Evolutionary conservation across 2,113 vertebrate genomes (phyloP).

Genomic region (Eublepharis macularius): DNA sequence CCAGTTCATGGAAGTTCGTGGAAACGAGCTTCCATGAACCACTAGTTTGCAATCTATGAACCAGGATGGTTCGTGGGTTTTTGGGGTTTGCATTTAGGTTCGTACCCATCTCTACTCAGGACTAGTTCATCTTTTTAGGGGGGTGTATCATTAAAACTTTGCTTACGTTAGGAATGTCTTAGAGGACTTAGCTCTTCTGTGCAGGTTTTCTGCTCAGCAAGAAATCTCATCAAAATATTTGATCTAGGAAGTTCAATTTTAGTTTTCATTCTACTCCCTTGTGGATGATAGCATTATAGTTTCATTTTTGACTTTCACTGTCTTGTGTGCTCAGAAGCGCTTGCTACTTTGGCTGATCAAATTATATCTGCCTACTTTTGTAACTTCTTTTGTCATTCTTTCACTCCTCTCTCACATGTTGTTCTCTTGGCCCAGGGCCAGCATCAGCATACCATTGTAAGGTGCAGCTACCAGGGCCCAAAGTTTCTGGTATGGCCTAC

Average conservation of each 20-base stretch:
- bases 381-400: background rate
- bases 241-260: background rate
- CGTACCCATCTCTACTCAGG: too few species aligned
- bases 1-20: too few species aligned
- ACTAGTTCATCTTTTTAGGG: background rate
- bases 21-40: too few species aligned
- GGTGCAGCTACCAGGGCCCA: too few species aligned
- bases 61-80: too few species aligned
- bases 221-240: background rate
- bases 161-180: slow-evolving; percentile 10
- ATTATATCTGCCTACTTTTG: background rate
- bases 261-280: background rate
- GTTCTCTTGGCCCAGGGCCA: background rate
- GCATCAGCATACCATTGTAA: too few species aligned
- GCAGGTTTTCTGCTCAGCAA: rapidly evolving
- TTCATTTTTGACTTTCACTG: slow-evolving; percentile 1
- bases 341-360: background rate
- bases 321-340: background rate
- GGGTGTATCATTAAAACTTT: slow-evolving; percentile 2
- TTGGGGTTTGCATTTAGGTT: too few species aligned
- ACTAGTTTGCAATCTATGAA: too few species aligned
- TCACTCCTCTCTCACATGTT: background rate
- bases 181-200: slow-evolving; percentile 16
- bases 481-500: too few species aligned
- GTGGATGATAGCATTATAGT: background rate